phyloP scores from a whole-genome alignment of 2,888 invertebrate species.

The Pollenia amentaria region DNA sequence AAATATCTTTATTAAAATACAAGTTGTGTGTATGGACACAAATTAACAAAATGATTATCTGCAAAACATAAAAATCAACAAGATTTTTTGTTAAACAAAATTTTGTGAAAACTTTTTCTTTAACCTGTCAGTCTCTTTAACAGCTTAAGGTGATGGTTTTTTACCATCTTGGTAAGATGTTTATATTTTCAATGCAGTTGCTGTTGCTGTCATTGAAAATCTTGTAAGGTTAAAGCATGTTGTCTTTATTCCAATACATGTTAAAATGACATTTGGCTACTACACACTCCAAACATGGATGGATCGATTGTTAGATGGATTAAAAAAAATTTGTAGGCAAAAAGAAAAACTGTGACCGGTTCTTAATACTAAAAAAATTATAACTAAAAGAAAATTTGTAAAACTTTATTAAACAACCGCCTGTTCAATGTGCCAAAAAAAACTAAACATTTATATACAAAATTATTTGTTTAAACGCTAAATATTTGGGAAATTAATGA shows the following conservation, averaged over 20 bases:
- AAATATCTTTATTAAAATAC: conserved; percentile 3
- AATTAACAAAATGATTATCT: conserved; percentile 43
- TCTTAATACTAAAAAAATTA: conserved; percentile 39
- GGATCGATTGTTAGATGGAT: not conserved
- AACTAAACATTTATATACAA: not conserved
- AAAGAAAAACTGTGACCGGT: conserved; percentile 49
- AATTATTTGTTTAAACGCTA: conserved; percentile 13
- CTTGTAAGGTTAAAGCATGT: conserved; percentile 67
- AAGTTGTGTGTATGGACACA: not conserved
- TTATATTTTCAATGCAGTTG: not conserved
- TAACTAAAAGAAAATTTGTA: conserved; percentile 50
- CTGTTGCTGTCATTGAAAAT: conserved; percentile 34
- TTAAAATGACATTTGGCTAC: conserved; percentile 68
- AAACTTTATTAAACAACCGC: conserved; percentile 56
- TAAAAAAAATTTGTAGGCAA: conserved; percentile 10
- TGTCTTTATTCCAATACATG: conserved; percentile 63
- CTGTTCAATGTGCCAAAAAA: conserved; percentile 2
- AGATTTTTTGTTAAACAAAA: conserved; percentile 20
- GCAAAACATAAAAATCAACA: not conserved
- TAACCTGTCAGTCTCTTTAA: conserved; percentile 70
- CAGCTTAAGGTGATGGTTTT: conserved; percentile 60
- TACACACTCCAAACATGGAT: conserved; percentile 30
- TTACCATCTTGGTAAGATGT: not conserved
- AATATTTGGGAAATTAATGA: conserved; percentile 45
- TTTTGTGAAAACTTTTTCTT: conserved; percentile 65